Evolutionary conservation across 2,888 invertebrate species (phyloP).

Genomic region (Hirtodrosophila histrioides): DNA sequence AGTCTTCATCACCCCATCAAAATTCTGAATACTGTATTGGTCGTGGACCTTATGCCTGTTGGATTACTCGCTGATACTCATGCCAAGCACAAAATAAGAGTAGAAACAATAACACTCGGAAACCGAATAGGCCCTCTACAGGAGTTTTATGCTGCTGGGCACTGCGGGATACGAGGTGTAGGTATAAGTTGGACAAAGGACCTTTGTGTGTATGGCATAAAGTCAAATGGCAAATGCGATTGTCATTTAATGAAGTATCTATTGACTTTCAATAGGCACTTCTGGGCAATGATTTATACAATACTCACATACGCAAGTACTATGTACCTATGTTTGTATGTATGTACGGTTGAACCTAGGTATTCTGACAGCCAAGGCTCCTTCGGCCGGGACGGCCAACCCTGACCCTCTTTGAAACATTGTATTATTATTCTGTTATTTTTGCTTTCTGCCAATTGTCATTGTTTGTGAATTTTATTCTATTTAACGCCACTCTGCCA

Average conservation of each 20-base stretch:
- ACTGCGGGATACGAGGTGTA: conserved; percentile 32
- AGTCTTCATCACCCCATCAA: too few species aligned
- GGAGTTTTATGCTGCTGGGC: conserved; percentile 11
- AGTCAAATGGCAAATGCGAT: conserved; percentile 44
- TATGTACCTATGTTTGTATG: background rate
- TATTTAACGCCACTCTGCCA: conserved; percentile 14
- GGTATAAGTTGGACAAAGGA: conserved; percentile 32
- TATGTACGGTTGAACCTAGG: too few species aligned
- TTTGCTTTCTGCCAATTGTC: conserved; percentile 14
- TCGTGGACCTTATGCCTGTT: too few species aligned
- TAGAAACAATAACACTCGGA: too few species aligned
- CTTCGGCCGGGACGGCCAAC: background rate
- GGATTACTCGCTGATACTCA: too few species aligned
- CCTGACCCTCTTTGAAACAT: conserved; percentile 34
- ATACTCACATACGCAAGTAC: background rate
- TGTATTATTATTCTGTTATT: conserved; percentile 22
- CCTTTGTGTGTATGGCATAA: conserved; percentile 31
- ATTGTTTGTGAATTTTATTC: conserved; percentile 21
- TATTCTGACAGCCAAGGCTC: too few species aligned
- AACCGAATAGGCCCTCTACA: background rate
- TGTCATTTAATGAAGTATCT: conserved; percentile 63
- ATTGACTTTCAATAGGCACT: conserved; percentile 47
- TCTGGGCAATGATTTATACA: conserved; percentile 1
- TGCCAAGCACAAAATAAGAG: too few species aligned
- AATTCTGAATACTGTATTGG: too few species aligned